These are phyloP conservation scores for Diceros bicornis DNA, from an alignment of 2,797 vertebrate genomes.

Conservation along the genomic window DNA sequence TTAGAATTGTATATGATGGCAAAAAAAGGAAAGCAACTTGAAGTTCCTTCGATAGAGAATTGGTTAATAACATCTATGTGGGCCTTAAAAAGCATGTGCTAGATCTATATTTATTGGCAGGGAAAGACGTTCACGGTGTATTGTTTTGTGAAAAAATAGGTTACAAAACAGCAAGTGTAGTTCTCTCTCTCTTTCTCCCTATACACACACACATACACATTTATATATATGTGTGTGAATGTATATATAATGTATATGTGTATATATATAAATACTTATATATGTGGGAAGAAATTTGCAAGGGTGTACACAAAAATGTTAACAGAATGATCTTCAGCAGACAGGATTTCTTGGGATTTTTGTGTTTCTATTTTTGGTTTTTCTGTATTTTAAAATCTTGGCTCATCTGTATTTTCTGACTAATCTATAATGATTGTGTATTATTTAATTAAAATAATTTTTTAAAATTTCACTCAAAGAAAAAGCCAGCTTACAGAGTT, in stretches of 20 bases:
- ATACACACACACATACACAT: too few relatives aligned
- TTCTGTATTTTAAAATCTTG: constrained; percentile 47
- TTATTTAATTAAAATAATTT: constrained; percentile 69
- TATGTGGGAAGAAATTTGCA: constrained; percentile 1
- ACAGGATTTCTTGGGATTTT: constrained; percentile 27
- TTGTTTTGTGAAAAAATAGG: constrained; percentile 3
- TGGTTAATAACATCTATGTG: constrained; percentile 5
- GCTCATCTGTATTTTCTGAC: constrained; percentile 64
- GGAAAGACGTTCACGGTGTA: background rate
- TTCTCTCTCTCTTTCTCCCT: background rate
- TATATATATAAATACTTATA: background rate
- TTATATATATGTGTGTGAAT: background rate
- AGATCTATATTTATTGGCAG: background rate
- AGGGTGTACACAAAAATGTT: constrained; percentile 30
- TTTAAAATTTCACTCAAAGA: background rate
- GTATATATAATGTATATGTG: background rate
- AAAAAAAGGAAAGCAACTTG: background rate
- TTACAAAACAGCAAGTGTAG: background rate
- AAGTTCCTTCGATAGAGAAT: background rate
- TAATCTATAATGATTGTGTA: constrained; percentile 21
- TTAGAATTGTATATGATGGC: constrained; percentile 2
- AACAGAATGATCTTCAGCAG: constrained; percentile 43
- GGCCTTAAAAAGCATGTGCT: constrained; percentile 28
- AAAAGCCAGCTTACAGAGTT: background rate
- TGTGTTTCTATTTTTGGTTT: constrained; percentile 46